phyloP scores from a whole-genome alignment of 1,140 invertebrate genomes.

The Heliconius eleuchia region DNA sequence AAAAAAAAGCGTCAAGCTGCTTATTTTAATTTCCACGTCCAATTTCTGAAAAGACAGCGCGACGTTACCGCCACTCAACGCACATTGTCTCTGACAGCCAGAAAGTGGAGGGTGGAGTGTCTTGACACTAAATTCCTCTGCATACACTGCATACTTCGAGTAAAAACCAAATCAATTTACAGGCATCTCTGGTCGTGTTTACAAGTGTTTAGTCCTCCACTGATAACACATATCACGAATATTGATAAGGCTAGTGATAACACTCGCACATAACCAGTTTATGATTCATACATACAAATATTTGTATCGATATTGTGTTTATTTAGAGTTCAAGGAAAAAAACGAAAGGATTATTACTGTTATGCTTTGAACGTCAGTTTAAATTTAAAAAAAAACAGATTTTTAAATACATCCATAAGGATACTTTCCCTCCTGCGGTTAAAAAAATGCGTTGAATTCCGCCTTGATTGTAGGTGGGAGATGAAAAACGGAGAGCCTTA shows the following conservation, averaged over 20 bases:
- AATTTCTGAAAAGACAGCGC: no score
- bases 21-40: no score
- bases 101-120: no score
- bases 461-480: not conserved
- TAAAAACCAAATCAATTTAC: no score
- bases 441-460: not conserved
- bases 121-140: no score
- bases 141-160: no score
- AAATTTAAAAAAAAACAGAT: no score
- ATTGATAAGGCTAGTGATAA: not conserved
- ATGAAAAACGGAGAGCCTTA: not conserved
- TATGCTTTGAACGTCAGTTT: not conserved
- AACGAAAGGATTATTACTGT: not conserved
- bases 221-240: not conserved
- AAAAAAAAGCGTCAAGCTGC: no score
- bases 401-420: no score
- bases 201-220: not conserved
- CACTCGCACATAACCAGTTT: not conserved
- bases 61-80: no score
- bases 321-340: not conserved
- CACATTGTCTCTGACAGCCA: no score
- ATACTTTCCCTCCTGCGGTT: no score
- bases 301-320: not conserved
- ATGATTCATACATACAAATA: not conserved
- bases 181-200: not conserved